Evolutionary conservation across 1,140 invertebrate genomes (phyloP).

Genomic region (Thaumatotibia leucotreta): DNA sequence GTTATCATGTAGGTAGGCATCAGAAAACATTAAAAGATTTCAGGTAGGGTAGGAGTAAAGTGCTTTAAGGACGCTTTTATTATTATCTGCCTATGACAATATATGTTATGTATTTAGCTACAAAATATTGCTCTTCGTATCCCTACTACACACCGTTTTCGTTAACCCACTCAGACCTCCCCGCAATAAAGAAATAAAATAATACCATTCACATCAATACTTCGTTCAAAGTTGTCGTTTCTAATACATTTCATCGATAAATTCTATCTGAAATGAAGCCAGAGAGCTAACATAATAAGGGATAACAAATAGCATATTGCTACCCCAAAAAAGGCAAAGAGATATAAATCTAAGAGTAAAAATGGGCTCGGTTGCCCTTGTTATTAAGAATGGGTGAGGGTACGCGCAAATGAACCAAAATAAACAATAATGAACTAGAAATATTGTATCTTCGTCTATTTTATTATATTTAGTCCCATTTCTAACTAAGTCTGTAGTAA

Average conservation of each 20-base stretch:
- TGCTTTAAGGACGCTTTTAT: no score
- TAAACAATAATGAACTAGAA: not conserved
- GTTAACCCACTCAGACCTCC: not conserved
- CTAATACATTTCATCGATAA: slow-evolving; percentile 12
- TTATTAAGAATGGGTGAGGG: slow-evolving; percentile 2
- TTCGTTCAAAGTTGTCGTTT: slow-evolving; percentile 11
- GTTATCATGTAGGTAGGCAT: no score
- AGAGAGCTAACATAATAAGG: slow-evolving; percentile 10
- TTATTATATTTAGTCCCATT: no score
- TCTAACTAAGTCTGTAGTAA: no score
- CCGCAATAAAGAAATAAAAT: slow-evolving; percentile 1
- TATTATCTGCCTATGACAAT: no score
- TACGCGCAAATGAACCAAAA: slow-evolving; percentile 3
- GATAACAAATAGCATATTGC: slow-evolving; percentile 14
- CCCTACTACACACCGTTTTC: not conserved
- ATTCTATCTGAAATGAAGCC: slow-evolving; percentile 4
- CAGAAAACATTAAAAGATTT: no score
- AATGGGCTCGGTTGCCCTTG: slow-evolving; percentile 6
- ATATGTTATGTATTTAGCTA: no score
- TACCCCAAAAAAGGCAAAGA: slow-evolving; percentile 11
- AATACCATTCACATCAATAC: not conserved
- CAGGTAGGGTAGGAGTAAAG: no score
- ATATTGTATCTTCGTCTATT: not conserved
- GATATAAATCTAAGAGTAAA: slow-evolving; percentile 14
- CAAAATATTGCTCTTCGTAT: no score